phyloP scores from a whole-genome alignment of 2,888 invertebrate genomes.

The Eumerus sabulonum region DNA sequence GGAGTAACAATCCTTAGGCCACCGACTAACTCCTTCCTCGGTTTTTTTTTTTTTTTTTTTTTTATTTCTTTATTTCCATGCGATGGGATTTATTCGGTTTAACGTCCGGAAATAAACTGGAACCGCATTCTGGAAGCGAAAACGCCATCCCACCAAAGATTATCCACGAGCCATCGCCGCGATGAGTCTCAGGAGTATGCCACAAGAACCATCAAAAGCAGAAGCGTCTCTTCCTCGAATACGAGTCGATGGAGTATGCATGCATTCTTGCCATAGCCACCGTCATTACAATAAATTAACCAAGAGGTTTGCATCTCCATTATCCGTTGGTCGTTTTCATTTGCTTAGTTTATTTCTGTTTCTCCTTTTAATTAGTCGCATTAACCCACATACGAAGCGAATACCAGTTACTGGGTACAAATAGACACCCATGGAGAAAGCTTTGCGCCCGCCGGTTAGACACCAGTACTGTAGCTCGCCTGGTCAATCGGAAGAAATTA shows the following conservation, averaged over 20 bases:
- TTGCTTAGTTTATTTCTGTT: constrained; percentile 59
- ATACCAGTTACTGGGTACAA: neutral
- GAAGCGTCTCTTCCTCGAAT: too few species aligned
- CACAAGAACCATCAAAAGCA: neutral
- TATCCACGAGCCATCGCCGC: constrained; percentile 31
- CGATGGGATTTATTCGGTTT: constrained; percentile 60
- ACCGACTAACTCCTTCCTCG: neutral
- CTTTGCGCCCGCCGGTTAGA: constrained; percentile 1
- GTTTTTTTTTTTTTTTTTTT: constrained; percentile 5
- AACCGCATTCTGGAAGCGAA: constrained; percentile 45
- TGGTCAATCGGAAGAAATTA: constrained; percentile 65
- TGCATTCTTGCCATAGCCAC: constrained; percentile 58
- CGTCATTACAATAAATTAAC: constrained; percentile 67
- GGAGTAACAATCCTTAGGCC: constrained; percentile 41
- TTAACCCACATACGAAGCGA: constrained; percentile 57
- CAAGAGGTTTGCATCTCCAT: constrained; percentile 51
- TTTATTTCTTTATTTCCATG: constrained; percentile 25
- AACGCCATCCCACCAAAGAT: constrained; percentile 30
- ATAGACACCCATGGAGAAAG: constrained; percentile 14
- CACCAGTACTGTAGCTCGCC: constrained; percentile 17
- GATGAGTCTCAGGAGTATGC: neutral
- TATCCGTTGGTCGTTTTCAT: constrained; percentile 40
- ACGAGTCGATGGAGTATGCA: constrained; percentile 31
- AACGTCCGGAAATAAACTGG: constrained; percentile 64
- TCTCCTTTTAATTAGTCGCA: constrained; percentile 66